phyloP scores from a whole-genome alignment of 2,797 vertebrate species.

The Lithobates sylvaticus region DNA sequence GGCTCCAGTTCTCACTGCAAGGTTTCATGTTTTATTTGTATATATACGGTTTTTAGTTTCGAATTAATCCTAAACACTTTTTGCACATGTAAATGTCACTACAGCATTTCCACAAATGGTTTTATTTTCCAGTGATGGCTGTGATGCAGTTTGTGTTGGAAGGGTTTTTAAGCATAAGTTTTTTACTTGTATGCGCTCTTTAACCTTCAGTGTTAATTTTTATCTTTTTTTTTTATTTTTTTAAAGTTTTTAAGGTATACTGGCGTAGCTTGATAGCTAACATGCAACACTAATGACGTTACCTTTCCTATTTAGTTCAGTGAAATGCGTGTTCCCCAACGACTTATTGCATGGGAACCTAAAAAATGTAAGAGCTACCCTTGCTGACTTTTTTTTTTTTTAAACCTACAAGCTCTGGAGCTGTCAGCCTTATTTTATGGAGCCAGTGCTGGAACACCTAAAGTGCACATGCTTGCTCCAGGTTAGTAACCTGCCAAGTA shows the following conservation, averaged over 20 bases:
- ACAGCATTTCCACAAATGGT: constrained; percentile 56
- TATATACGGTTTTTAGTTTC: constrained; percentile 57
- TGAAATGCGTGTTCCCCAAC: background rate
- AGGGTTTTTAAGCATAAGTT: background rate
- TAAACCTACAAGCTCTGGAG: no score
- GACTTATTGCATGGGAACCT: no score
- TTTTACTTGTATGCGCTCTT: background rate
- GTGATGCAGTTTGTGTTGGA: background rate
- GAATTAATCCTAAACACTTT: background rate
- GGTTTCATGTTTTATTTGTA: constrained; percentile 43
- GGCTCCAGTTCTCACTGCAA: constrained; percentile 27
- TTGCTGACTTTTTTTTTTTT: no score
- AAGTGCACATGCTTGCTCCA: no score
- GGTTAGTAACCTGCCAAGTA: no score
- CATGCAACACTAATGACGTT: background rate
- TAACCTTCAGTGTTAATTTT: background rate
- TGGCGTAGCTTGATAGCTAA: background rate
- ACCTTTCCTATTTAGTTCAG: background rate
- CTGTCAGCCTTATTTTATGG: no score
- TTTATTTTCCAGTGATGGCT: constrained; percentile 31
- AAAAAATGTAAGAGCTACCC: no score
- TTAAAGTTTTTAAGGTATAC: background rate
- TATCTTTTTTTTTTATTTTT: background rate
- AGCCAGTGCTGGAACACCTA: no score
- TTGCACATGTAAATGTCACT: constrained; percentile 68